These are phyloP conservation scores for Delia radicum DNA, from an alignment of 1,140 invertebrate species.

Conservation along the genomic window DNA sequence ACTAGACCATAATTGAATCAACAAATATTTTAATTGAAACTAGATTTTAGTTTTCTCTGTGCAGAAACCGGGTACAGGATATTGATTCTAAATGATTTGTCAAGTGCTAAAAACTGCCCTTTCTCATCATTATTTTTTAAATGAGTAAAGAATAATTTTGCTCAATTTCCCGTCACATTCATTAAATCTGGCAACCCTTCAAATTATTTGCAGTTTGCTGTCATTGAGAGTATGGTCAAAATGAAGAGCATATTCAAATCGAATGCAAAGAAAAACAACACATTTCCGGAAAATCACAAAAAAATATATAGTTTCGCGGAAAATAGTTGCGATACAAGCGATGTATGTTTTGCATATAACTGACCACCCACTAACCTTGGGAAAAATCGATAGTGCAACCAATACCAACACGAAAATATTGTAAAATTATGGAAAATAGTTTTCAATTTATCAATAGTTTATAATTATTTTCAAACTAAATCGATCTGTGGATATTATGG, in stretches of 20 bases:
- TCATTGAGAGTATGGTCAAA: background rate
- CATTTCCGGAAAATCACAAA: background rate
- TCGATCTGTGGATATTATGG: too few species aligned
- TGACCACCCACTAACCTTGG: conserved; percentile 31
- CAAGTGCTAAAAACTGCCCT: too few species aligned
- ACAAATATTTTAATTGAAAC: too few species aligned
- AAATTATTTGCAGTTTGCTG: background rate
- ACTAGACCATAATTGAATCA: too few species aligned
- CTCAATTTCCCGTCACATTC: too few species aligned
- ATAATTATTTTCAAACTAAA: too few species aligned
- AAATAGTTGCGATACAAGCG: background rate
- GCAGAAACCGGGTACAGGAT: too few species aligned
- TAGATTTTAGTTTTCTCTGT: too few species aligned
- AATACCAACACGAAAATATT: background rate
- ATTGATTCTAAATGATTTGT: too few species aligned
- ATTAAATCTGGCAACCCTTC: background rate
- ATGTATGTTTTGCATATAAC: background rate
- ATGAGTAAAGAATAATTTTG: too few species aligned
- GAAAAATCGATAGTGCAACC: conserved; percentile 32
- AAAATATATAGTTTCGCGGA: background rate
- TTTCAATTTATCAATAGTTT: too few species aligned
- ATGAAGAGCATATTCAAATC: background rate
- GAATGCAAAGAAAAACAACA: conserved; percentile 1
- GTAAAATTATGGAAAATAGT: background rate
- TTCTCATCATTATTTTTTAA: too few species aligned